phyloP scores from a whole-genome alignment of 92 coral and sea anemone species.

The Epizoanthus fatuus region DNA sequence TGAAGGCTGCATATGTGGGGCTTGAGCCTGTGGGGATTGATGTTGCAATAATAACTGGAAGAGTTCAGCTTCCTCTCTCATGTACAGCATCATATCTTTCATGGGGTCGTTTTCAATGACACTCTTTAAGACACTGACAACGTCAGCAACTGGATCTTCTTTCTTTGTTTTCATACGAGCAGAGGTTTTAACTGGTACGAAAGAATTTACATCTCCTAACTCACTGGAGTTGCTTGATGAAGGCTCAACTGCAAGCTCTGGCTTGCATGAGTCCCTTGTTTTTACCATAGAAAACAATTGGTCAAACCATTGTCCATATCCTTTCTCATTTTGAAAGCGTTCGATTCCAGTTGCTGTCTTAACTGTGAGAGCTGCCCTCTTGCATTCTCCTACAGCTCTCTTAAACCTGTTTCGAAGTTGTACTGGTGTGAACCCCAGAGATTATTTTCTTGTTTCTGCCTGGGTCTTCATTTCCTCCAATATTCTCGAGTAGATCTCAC shows the following conservation, averaged over 20 bases:
- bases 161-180: slow-evolving; percentile 47
- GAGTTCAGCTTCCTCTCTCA: slow-evolving; percentile 57
- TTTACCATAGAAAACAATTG: slow-evolving; percentile 56
- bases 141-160: slow-evolving; percentile 62
- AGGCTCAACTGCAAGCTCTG: slow-evolving; percentile 61
- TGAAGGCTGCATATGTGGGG: slow-evolving; percentile 32
- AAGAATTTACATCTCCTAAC: slow-evolving; percentile 41
- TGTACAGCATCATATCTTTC: slow-evolving; percentile 51
- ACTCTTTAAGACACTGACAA: slow-evolving; percentile 45
- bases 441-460: slow-evolving; percentile 49
- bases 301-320: slow-evolving; percentile 59
- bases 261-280: slow-evolving; percentile 58
- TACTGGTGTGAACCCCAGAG: slow-evolving; percentile 45
- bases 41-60: slow-evolving; percentile 54
- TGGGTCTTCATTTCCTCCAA: slow-evolving; percentile 56
- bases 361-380: slow-evolving; percentile 53
- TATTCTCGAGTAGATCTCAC: slow-evolving; percentile 51
- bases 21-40: slow-evolving; percentile 7
- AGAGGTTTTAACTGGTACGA: slow-evolving; percentile 57
- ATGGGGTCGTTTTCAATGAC: slow-evolving; percentile 61
- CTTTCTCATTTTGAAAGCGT: slow-evolving; percentile 55
- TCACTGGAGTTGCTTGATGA: slow-evolving; percentile 48
- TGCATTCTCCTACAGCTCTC: slow-evolving; percentile 52
- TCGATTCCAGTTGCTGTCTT: slow-evolving; percentile 50
- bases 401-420: slow-evolving; percentile 60